A percentile compares a stretch with the other conserved stretches of the same genome.
Evolutionary conservation across 2,888 invertebrate genomes (phyloP).

Genomic region (Hermaeophaga mercurialis): DNA sequence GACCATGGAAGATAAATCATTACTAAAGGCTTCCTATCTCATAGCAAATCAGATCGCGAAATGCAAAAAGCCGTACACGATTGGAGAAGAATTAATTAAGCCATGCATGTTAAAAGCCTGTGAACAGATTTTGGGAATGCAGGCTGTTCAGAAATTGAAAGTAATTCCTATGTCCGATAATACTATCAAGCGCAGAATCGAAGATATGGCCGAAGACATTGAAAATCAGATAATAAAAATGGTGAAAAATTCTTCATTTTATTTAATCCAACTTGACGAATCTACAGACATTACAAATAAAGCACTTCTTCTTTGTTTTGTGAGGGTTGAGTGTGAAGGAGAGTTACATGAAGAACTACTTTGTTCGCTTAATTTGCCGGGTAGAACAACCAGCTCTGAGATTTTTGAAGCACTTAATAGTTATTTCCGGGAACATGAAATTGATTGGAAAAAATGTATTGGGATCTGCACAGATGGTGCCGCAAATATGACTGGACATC

Average conservation of each 20-base stretch:
- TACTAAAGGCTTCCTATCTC: slow-evolving; percentile 6
- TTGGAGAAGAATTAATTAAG: slow-evolving; percentile 5
- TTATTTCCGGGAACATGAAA: neutral
- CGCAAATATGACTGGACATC: slow-evolving; percentile 1
- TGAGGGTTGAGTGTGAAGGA: slow-evolving; percentile 1
- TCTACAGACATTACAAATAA: slow-evolving; percentile 1
- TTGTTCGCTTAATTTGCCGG: neutral
- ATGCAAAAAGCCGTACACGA: slow-evolving; percentile 2
- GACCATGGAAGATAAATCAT: neutral
- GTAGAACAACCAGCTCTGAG: slow-evolving; percentile 2
- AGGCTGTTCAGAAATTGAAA: slow-evolving; percentile 6
- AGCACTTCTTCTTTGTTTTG: neutral
- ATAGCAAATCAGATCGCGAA: slow-evolving; percentile 6
- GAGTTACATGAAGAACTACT: slow-evolving; percentile 1
- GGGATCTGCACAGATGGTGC: slow-evolving; percentile 7
- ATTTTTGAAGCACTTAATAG: slow-evolving; percentile 5
- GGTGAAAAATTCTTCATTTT: neutral
- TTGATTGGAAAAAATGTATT: slow-evolving; percentile 8
- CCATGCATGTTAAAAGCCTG: too few relatives aligned
- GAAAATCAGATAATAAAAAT: neutral
- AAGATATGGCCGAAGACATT: neutral
- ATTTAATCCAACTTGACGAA: slow-evolving; percentile 1
- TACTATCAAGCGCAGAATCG: slow-evolving; percentile 5
- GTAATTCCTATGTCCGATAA: neutral
- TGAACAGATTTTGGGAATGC: neutral